Evolutionary conservation across 37 sponge, comb jelly and placozoan species (phyloP), one percentile per base, ranked within the genome.

Genomic region (Geodia barretti): DNA sequence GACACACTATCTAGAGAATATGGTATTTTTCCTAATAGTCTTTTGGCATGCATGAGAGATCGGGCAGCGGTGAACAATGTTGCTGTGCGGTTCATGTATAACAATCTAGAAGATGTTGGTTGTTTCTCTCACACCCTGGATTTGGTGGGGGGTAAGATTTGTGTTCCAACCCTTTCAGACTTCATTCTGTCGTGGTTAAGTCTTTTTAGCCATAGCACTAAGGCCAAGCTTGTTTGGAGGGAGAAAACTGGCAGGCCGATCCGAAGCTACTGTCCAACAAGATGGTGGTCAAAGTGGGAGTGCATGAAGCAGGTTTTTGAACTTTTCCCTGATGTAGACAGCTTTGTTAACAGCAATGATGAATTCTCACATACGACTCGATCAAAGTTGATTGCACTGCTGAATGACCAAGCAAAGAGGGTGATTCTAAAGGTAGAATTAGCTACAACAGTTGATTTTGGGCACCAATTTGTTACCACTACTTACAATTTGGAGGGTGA

Each of bases 231-330:
- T 28, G 4, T 77, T 2, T 77, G 77, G 77, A 36, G 77, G 29
- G 64, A 59, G 33, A 77, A 39, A 77, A 77, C 64, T 30, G 64
- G 77, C 4, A 28, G 28, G 20, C 5, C 64, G 2, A 28, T 77
- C 4, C 31, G 20, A 14, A 11, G 35, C 4, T 77, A 77, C 11
- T 62, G 36, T 30, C 8, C 64, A 30, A 77, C 77, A 3, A 59
- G 77, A n/a, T 77, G 77, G 77, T 77, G 77, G 77, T 62, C 64
- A 34, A 77, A 77, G n/a, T 77, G 77, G 77, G 77, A 77, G 29
- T 77, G 77, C 28, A 3, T 17, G 23, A 8, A 62, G 64, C 77
- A 77, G 24, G 39, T 77, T 29, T 19, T 77, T 11, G 17, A 11
- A 14, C 11, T 77, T 11, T 77, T 11, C 23, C 64, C 14, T 33